Evolutionary conservation across 1,140 invertebrate genomes (phyloP), one percentile per base, ranked within the genome.

Genomic region (Drosophila sulfurigaster): DNA sequence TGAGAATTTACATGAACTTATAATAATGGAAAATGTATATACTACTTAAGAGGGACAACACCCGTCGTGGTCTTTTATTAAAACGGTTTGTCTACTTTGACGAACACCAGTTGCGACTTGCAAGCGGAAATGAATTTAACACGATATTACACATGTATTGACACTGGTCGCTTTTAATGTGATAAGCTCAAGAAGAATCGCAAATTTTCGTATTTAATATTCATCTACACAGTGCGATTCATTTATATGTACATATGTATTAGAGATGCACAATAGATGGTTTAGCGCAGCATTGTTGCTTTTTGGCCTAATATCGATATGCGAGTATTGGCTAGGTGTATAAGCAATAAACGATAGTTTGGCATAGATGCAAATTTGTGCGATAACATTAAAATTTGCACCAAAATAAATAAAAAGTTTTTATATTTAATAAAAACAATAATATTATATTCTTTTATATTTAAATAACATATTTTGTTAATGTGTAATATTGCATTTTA

Each of bases 201-300:
- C 56, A 30, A 71, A 66, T 60, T 62, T 60, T 72, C 43, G 59
- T 72, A 66, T 72, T 56, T 72, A 59, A 38, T 43, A 76, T 60
- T 72, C 68, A 72, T 71, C 41, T 72, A 59, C 58, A 71, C 74
- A 57, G 70, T 65, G 54, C 74, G 69, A 76, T 66, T 66, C 68
- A 65, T 76, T 59, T 48, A 56, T 72, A 65, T 57, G 52, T 72
- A 51, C 45, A 65, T 60, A 66, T 72, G 48, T 46, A 60, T 76
- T 59, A 62, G 48, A 15, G 45, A 69, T 69, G 57, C 32, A 41
- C 38, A 52, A 48, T 38, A 54, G 8, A 63, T 41, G 16, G 49
- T 16, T 48, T 45, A 32, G 5, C 5, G 3, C 20, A 41, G 10
- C 43, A 63, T 7, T 43, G 60, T 45, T 35, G 57, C n/a, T 3